Base-by-base conservation (phyloP, 2,888 invertebrate genomes). In the Charanyca ferruginea region DNA sequence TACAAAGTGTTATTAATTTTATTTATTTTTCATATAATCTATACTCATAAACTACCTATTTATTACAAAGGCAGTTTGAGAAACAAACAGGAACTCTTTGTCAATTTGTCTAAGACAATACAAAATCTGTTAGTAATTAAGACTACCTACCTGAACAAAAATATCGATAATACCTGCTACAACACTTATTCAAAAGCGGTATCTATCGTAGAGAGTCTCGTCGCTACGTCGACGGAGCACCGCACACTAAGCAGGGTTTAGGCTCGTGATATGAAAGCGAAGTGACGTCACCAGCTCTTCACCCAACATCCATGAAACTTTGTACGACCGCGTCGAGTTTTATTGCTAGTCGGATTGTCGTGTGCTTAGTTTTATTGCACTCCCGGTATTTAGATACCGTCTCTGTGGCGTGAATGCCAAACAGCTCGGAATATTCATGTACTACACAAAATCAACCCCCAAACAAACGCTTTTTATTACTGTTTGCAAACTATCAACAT, bases 361-460 rank as follows among this genome's bases (percentile, higher is more conserved):
- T 90, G 91, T 90, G 90, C 94, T 94, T 94, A 94, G 93, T 94
- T 95, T 94, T 94, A 94, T 91, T 91, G 90, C 90, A 90, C 91
- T 89, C 89, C 79, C 87, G 80, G 87, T 90, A 93, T 90, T 93
- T 91, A 92, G 91, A 90, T 81, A 87, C 85, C 75, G 87, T 84
- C 81, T 73, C 82, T 84, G 86, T 64, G 86, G 80, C 68, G 84
- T 81, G 92, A 91, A 92, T 92, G 84, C 88, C 87, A 91, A 93
- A 91, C 85, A 90, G 58, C 77, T 80, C 68, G 42, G 90, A 92
- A 94, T 93, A 93, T 94, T 93, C 92, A 94, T 93, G 86, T 89
- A 87, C 89, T 89, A 87, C 89, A 86, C 87, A 89, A 89, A 90
- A 89, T 89, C 86, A 88, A 76, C 77, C 78, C 83, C 80, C 68